A percentile compares a stretch with the other conserved stretches of the same genome.
phyloP scores from a whole-genome alignment of 1,140 invertebrate genomes.

The Orchestia grillus region DNA sequence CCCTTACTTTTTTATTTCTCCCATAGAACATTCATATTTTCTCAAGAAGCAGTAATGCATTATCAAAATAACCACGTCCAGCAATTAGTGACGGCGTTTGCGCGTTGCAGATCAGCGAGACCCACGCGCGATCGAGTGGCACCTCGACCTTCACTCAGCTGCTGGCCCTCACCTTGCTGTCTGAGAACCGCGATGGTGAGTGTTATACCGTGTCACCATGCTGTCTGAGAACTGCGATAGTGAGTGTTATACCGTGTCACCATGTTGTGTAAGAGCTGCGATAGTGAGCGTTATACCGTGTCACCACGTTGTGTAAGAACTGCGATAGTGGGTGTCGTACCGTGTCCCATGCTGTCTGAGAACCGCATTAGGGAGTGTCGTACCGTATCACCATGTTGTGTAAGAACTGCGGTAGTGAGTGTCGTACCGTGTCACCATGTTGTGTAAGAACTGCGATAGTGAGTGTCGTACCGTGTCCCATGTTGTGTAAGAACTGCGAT shows the following conservation, averaged over 20 bases:
- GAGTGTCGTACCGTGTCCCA: no score
- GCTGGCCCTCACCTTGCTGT: conserved; percentile 57
- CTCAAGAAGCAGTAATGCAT: not conserved
- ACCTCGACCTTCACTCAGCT: conserved; percentile 43
- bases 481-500: conserved; percentile 51
- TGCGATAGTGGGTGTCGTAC: conserved; percentile 48
- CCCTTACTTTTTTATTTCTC: not conserved
- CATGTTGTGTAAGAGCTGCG: conserved; percentile 38
- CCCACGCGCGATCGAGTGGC: conserved; percentile 58
- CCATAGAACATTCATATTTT: not conserved
- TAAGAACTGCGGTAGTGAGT: conserved; percentile 57
- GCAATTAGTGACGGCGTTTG: not conserved
- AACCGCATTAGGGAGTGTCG: conserved; percentile 51
- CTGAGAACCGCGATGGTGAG: conserved; percentile 58
- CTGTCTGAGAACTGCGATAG: conserved; percentile 57
- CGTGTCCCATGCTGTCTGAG: conserved; percentile 41
- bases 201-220: not conserved
- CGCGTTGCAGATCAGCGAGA: conserved; percentile 36
- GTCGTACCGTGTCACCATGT: not conserved
- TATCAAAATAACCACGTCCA: not conserved
- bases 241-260: conserved; percentile 11
- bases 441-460: no score
- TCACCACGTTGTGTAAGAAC: conserved; percentile 46
- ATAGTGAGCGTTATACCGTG: conserved; percentile 45
- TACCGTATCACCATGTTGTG: conserved; percentile 25